Base-by-base conservation (phyloP, 2,113 vertebrate genomes). In the Mirza zaza region DNA sequence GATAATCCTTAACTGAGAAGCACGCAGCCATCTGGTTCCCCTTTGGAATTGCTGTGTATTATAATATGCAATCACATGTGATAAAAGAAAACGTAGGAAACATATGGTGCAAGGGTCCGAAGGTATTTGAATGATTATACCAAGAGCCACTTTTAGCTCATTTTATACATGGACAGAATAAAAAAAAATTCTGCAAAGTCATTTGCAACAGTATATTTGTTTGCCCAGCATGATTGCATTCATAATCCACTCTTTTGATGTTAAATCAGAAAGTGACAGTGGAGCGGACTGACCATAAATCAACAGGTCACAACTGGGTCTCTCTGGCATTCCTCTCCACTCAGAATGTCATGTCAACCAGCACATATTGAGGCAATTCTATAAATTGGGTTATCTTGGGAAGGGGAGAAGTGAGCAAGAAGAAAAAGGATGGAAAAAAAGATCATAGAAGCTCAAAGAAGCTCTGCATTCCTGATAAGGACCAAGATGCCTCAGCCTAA, bases 181-280 rank as follows among this genome's bases (percentile, higher is more conserved):
- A 63, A 94, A 90, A 90, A 76, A 79, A 55, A 13, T 32, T 45
- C 80, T 90, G 80, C 92, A 90, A 91, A 96, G 91, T 94, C 94
- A 97, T 95, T 97, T 94, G 81, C 92, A 96, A 92, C 65, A 77
- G 81, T 92, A 23, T 94, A 95, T 97, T 97, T 97, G 97, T 97
- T 97, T 97, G 91, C 71, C 93, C 67, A 25, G 85, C 9, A 0
- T 91, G 97, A 96, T 75, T 93, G 55, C 94, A 75, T 86, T 90
- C 61, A 36, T 96, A 85, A 96, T 96, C 90, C 21, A 4, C 57
- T 61, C 97, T 95, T 97, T 97, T 97, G 97, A 97, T 97, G 97
- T 96, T 83, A 94, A 97, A 92, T 96, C 95, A 93, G 85, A 95
- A 95, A 96, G 97, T 92, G 96, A 97, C 96, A 96, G 85, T 80